Percentiles rank a stretch among this genome's conserved stretches.
Conservation (phyloP, 1,140 invertebrate species). For the Cecropterus lyciades region DNA sequence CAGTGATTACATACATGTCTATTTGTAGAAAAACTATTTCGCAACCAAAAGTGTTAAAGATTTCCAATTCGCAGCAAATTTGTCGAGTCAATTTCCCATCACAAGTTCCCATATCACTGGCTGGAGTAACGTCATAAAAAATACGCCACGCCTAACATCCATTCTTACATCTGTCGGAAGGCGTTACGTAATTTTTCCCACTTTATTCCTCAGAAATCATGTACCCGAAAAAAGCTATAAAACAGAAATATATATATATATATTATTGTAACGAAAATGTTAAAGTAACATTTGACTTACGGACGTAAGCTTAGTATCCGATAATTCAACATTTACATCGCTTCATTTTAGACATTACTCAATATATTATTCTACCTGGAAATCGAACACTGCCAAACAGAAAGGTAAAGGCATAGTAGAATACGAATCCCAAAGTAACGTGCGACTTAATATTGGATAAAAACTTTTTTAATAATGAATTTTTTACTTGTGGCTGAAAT, state of each 20-base stretch:
- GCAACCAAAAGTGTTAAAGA: no score
- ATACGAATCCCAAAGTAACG: no score
- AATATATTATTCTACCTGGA: no score
- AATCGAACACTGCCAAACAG: no score
- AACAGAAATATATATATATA: slow-evolving; percentile 24
- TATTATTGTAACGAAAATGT: no score
- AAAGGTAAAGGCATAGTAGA: no score
- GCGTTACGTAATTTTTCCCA: slow-evolving; percentile 33
- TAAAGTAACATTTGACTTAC: slow-evolving; percentile 10
- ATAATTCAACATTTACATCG: not conserved
- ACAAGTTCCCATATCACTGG: slow-evolving; percentile 11
- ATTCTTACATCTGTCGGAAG: slow-evolving; percentile 32
- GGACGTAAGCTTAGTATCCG: slow-evolving; percentile 9
- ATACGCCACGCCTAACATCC: slow-evolving; percentile 27
- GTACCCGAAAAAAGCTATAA: slow-evolving; percentile 33
- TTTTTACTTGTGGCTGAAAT: no score
- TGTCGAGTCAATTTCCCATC: slow-evolving; percentile 9
- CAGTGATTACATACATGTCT: no score
- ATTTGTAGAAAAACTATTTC: no score
- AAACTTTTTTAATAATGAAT: no score
- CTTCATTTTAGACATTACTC: no score
- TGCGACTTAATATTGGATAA: no score
- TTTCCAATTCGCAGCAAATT: not conserved
- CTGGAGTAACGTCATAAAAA: slow-evolving; percentile 20
- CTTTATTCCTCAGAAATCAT: slow-evolving; percentile 34